Conservation (phyloP, 2,888 invertebrate species). For the Anthophora plumipes region DNA sequence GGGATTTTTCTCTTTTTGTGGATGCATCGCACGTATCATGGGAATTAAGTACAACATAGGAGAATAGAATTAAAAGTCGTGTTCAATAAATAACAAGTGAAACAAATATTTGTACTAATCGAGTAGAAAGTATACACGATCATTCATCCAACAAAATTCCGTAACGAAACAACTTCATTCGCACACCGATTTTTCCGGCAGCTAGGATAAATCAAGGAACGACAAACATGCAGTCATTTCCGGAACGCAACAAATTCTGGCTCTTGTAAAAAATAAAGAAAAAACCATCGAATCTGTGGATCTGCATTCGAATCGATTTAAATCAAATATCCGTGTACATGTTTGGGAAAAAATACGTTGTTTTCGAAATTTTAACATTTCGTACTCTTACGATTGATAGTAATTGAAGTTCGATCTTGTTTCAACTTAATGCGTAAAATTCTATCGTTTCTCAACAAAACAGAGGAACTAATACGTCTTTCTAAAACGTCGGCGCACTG, state of each 20-base stretch:
- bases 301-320: constrained; percentile 1
- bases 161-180: background rate
- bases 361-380: background rate
- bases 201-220: background rate
- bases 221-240: background rate
- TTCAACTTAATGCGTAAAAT: background rate
- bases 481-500: background rate
- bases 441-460: background rate
- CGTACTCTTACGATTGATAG: background rate
- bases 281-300: background rate
- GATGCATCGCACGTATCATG: background rate
- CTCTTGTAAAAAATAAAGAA: background rate
- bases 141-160: background rate
- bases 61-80: background rate
- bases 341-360: no score
- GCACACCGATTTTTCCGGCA: background rate
- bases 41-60: background rate
- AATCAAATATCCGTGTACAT: no score
- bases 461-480: background rate
- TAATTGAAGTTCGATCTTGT: no score
- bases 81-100: background rate
- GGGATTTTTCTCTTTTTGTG: background rate
- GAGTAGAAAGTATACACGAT: background rate
- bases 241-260: background rate
- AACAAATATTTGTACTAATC: background rate